Evolutionary conservation across 2,888 invertebrate species (phyloP).

Genomic region (Scaptomyza cyrtandrae): DNA sequence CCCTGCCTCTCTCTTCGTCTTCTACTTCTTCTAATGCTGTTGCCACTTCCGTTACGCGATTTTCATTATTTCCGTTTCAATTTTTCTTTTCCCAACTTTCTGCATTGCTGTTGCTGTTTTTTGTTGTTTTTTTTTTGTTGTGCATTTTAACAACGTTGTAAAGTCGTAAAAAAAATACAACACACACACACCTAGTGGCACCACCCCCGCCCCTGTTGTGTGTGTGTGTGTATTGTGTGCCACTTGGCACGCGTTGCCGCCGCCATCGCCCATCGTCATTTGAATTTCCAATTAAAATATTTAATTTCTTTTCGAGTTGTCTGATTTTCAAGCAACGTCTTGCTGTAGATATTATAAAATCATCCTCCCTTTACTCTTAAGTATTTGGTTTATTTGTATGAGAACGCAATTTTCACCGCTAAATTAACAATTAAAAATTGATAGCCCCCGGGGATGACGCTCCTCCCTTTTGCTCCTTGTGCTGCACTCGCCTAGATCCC

Average conservation of each 20-base stretch:
- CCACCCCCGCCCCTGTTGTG: not conserved
- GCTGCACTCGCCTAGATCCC: not conserved
- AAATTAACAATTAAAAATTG: constrained; percentile 81
- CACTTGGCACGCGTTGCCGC: constrained; percentile 28
- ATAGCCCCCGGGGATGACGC: constrained; percentile 64
- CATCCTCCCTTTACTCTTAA: not conserved
- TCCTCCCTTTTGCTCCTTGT: too few relatives aligned
- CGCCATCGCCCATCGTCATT: constrained; percentile 49
- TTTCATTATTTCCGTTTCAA: constrained; percentile 82
- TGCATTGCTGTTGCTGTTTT: constrained; percentile 28
- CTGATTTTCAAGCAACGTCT: constrained; percentile 62
- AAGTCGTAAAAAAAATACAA: constrained; percentile 72
- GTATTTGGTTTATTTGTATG: constrained; percentile 54
- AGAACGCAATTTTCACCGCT: constrained; percentile 76
- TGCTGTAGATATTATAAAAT: constrained; percentile 16
- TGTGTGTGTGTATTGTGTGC: too few relatives aligned
- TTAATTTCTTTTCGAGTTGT: constrained; percentile 78
- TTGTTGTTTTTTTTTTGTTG: constrained; percentile 26
- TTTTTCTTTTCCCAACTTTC: constrained; percentile 69
- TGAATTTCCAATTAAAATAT: constrained; percentile 81
- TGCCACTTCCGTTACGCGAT: constrained; percentile 79
- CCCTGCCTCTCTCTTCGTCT: not conserved
- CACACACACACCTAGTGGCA: constrained; percentile 13
- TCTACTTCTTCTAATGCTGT: constrained; percentile 65
- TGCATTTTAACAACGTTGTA: constrained; percentile 78